Conservation (phyloP, 2,888 invertebrate genomes). For the Ophion ellenae region DNA sequence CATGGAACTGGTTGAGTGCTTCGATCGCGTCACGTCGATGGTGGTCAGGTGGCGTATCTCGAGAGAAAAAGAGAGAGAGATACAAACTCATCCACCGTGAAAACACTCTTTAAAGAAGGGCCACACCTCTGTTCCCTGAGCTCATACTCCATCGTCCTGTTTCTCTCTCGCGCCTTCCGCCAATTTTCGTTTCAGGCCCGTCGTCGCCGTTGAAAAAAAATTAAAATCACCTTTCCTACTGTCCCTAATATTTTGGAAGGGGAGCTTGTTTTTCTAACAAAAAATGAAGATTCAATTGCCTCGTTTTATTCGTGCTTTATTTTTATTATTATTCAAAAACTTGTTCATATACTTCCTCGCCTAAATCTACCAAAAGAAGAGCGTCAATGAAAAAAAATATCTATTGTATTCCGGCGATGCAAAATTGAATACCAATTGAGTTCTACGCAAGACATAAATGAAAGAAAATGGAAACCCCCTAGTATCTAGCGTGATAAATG, state of each 20-base stretch:
- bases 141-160: constrained; percentile 20
- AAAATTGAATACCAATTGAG: background rate
- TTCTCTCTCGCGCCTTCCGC: background rate
- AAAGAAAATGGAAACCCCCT: background rate
- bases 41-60: constrained; percentile 52
- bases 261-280: too few species aligned
- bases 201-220: background rate
- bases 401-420: too few species aligned
- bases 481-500: background rate
- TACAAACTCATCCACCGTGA: constrained; percentile 66
- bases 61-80: constrained; percentile 22
- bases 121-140: constrained; percentile 44
- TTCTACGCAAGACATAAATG: background rate
- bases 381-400: too few species aligned
- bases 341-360: too few species aligned
- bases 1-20: constrained; percentile 48
- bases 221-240: too few species aligned
- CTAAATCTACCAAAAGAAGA: too few species aligned
- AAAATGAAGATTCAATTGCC: too few species aligned
- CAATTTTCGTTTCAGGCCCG: background rate
- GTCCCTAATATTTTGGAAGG: too few species aligned
- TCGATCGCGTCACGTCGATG: constrained; percentile 38
- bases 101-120: constrained; percentile 67
- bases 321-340: too few species aligned
- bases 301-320: too few species aligned